Evolutionary conservation across 2,797 vertebrate species (phyloP).

Genomic region (Phylloscopus collybita): DNA sequence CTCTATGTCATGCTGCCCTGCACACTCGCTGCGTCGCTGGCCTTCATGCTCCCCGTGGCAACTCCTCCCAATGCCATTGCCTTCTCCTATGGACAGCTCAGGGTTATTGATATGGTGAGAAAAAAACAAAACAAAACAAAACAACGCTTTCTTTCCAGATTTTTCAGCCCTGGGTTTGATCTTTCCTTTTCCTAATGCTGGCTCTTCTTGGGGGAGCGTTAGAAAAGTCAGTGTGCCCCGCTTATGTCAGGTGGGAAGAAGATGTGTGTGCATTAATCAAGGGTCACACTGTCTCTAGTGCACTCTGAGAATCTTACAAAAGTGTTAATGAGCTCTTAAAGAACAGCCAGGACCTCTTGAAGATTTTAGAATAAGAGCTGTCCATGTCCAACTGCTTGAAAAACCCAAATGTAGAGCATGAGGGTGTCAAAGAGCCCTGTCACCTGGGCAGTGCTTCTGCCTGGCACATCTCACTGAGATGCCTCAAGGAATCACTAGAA

Average conservation of each 20-base stretch:
- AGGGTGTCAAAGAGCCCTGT: not conserved
- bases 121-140: not conserved
- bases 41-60: constrained; percentile 97
- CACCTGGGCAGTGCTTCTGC: not conserved
- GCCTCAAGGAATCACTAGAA: not conserved
- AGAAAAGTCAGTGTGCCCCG: not conserved
- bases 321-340: not conserved
- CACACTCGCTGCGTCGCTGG: constrained; percentile 87
- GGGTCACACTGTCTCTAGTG: not conserved
- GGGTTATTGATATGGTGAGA: constrained; percentile 93
- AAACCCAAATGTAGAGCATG: not conserved
- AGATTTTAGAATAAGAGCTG: not conserved
- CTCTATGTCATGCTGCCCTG: constrained; percentile 92
- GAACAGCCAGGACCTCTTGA: not conserved
- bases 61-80: constrained; percentile 93
- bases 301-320: not conserved
- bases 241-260: not conserved
- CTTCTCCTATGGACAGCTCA: constrained; percentile 91
- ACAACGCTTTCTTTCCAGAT: not conserved
- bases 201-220: not conserved
- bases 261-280: not conserved
- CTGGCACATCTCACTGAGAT: not conserved
- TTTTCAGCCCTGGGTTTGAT: not conserved
- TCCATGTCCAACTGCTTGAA: not conserved
- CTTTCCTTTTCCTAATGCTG: not conserved